Evolutionary conservation across 2,113 vertebrate species (phyloP).

Genomic region (Okapia johnstoni): DNA sequence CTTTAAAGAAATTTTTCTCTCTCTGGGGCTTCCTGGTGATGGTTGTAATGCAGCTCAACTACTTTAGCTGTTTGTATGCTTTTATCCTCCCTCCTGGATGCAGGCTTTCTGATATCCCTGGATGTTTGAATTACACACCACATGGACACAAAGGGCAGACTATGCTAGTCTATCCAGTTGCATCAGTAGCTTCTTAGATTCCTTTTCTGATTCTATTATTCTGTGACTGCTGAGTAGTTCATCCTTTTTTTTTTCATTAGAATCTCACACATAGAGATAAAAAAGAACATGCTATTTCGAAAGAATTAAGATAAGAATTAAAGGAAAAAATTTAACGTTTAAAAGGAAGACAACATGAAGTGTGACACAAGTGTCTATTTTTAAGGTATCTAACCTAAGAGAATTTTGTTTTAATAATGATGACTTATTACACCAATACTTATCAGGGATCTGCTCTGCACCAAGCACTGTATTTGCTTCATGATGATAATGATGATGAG

Average conservation of each 20-base stretch:
- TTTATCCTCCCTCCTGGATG: background rate
- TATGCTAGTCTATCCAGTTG: background rate
- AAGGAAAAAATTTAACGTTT: background rate
- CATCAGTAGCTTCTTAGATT: constrained; percentile 21
- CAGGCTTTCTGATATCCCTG: background rate
- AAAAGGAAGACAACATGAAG: background rate
- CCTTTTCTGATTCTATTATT: constrained; percentile 12
- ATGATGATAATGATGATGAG: no score
- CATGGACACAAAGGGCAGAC: background rate
- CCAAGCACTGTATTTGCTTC: background rate
- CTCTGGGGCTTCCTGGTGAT: background rate
- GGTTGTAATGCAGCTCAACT: background rate
- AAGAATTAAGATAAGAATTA: constrained; percentile 1
- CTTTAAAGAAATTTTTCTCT: constrained; percentile 38
- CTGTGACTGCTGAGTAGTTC: background rate
- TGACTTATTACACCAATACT: background rate
- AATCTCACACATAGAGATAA: background rate
- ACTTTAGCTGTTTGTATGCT: background rate
- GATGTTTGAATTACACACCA: background rate
- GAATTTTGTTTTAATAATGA: background rate
- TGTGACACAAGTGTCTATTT: background rate
- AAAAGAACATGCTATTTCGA: background rate
- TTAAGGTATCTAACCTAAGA: background rate
- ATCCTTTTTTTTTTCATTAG: background rate
- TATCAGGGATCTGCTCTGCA: background rate